A percentile compares a stretch with the other conserved stretches of the same genome.
phyloP scores from a whole-genome alignment of 2,888 invertebrate genomes.

The Drosophila diplacantha region DNA sequence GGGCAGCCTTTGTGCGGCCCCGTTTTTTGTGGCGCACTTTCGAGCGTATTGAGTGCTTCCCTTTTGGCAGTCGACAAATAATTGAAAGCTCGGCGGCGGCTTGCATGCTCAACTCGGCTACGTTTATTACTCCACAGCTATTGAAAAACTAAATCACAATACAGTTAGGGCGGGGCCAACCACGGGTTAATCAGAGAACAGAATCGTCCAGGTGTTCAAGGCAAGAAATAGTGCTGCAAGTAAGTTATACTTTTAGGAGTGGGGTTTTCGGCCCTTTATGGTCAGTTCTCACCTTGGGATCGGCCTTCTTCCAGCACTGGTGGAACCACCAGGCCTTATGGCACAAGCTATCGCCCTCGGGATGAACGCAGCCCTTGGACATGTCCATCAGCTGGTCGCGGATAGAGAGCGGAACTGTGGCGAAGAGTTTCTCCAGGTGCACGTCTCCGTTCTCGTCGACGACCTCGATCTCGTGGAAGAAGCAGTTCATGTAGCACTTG shows the following conservation, averaged over 20 bases:
- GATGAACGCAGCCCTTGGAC: slow-evolving; percentile 73
- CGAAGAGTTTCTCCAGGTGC: slow-evolving; percentile 74
- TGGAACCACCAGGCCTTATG: slow-evolving; percentile 77
- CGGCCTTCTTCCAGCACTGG: slow-evolving; percentile 77
- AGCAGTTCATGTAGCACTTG: slow-evolving; percentile 78
- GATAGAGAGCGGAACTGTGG: slow-evolving; percentile 67
- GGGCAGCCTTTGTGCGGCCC: slow-evolving; percentile 19
- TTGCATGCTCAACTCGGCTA: slow-evolving; percentile 38
- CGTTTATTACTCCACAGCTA: slow-evolving; percentile 36
- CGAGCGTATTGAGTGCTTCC: slow-evolving; percentile 30
- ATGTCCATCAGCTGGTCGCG: slow-evolving; percentile 72
- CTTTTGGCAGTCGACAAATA: slow-evolving; percentile 37
- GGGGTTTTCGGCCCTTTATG: not conserved
- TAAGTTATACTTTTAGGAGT: not conserved
- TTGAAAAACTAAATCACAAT: slow-evolving; percentile 22
- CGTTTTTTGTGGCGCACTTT: slow-evolving; percentile 36
- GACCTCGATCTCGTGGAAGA: slow-evolving; percentile 76
- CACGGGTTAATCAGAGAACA: slow-evolving; percentile 7
- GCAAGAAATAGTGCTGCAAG: slow-evolving; percentile 69
- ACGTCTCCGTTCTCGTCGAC: slow-evolving; percentile 77
- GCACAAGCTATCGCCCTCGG: slow-evolving; percentile 75
- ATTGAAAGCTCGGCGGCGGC: slow-evolving; percentile 24
- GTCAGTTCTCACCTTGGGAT: slow-evolving; percentile 70
- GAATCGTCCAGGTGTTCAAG: slow-evolving; percentile 41
- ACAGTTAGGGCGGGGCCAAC: slow-evolving; percentile 14